These are phyloP conservation scores for Heliconius sara DNA, from an alignment of 2,888 invertebrate species.

Conservation along the genomic window DNA sequence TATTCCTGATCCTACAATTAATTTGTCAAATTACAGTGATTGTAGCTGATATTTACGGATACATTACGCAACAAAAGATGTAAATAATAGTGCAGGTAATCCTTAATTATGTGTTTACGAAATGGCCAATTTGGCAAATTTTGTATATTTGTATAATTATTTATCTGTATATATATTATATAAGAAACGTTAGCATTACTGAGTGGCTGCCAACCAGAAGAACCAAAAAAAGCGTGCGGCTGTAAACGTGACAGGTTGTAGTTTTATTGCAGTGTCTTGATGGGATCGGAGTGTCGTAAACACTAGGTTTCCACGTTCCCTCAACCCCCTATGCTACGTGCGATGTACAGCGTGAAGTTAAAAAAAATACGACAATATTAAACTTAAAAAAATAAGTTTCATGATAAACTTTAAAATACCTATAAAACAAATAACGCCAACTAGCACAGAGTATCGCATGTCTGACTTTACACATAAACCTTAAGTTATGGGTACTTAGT, in stretches of 20 bases:
- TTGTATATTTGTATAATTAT: background rate
- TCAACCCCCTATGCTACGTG: background rate
- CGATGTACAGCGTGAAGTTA: background rate
- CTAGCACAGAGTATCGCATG: background rate
- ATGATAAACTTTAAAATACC: background rate
- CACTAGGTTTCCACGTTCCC: background rate
- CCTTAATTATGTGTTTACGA: constrained; percentile 23
- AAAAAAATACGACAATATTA: too few species aligned
- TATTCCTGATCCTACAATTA: too few species aligned
- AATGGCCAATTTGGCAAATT: constrained; percentile 12
- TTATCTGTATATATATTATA: background rate
- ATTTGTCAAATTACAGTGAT: too few species aligned
- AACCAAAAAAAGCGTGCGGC: background rate
- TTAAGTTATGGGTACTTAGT: constrained; percentile 13
- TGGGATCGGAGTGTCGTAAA: background rate
- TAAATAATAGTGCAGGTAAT: constrained; percentile 1
- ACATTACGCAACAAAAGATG: constrained; percentile 7
- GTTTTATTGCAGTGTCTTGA: background rate
- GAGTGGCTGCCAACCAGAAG: too few species aligned
- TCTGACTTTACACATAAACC: background rate
- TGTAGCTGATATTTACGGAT: too few species aligned
- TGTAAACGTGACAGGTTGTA: too few species aligned
- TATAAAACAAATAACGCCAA: background rate
- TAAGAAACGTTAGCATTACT: too few species aligned
- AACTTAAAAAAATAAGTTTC: too few species aligned